Conservation (phyloP, 2,113 vertebrate genomes). For the Anarrhichthys ocellatus region DNA sequence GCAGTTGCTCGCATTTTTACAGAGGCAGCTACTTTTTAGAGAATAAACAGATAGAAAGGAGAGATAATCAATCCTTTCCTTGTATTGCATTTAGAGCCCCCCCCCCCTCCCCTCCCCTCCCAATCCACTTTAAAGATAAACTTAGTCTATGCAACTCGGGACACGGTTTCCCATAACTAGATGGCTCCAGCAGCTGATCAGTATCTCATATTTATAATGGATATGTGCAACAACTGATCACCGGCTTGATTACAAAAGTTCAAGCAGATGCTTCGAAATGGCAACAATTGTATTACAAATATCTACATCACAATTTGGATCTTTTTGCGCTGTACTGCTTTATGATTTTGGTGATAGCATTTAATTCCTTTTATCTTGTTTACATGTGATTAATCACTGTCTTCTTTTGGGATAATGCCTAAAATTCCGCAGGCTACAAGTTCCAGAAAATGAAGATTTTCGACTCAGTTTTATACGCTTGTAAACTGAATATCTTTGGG, state of each 20-base stretch:
- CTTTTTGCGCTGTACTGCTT: background rate
- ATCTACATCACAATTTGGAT: background rate
- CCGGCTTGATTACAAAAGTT: conserved; percentile 13
- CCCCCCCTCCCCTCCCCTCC: background rate
- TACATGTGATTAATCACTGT: background rate
- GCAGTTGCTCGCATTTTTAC: background rate
- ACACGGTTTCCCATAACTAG: conserved; percentile 20
- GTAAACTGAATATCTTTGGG: background rate
- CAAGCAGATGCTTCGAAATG: background rate
- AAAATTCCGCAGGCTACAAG: background rate
- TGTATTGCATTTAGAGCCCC: background rate
- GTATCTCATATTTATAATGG: conserved; percentile 31
- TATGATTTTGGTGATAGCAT: background rate
- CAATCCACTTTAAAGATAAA: background rate
- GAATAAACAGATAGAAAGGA: background rate
- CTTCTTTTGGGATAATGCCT: background rate
- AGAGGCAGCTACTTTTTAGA: conserved; percentile 7
- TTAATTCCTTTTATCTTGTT: conserved; percentile 4
- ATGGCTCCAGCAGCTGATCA: conserved; percentile 29
- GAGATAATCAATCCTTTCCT: conserved; percentile 26
- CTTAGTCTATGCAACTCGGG: background rate
- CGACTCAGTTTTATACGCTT: background rate
- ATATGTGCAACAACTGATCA: conserved; percentile 25
- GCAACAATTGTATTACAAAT: conserved; percentile 1
- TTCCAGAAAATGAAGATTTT: background rate